Evolutionary conservation across 2,113 vertebrate species (phyloP), one percentile per base, ranked within the genome.

Genomic region (Pygoscelis antarcticus): DNA sequence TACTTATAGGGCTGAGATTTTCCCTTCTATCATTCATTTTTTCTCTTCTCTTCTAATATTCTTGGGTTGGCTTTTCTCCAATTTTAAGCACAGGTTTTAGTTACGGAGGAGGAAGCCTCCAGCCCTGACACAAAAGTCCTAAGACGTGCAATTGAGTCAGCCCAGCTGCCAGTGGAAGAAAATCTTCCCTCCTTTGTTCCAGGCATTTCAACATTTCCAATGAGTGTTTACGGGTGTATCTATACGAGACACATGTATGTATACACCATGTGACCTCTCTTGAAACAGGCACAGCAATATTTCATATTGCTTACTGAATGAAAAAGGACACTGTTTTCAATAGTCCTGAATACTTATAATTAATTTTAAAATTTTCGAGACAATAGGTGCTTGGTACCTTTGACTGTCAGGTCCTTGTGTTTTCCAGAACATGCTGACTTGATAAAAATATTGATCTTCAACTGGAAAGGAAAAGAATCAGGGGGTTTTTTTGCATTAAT

Each of bases 101-200:
- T 60, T 57, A 83, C 70, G 66, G 54, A 97, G 58, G 42, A 82
- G 88, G 79, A 96, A 95, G 66, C 8, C 20, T 89, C 74, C 54
- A 84, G 32, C 55, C 81, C 66, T 83, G 23, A 51, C 32, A 90
- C 76, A 83, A 62, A 82, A 94, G 55, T 54, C 47, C 55, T 7
- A 36, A 89, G 61, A 87, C 30, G 49, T 44, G 68, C 62, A 90
- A 29, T 3, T 68, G 90, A 95, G 82, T 66, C 65, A 90, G 58
- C 40, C 86, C 95, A 96, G 89, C 88, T 97, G 55, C 51, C 83
- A 57, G 22, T 11, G 82, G 44, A 72, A 54, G 72, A 88, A 90
- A 81, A 82, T 36, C 20, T 82, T 92, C 49, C 32, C 22, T 55
- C 44, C 42, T 64, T 74, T 34, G 46, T 82, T 77, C 78, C 76